Percentiles rank a stretch among this genome's conserved stretches.
These are phyloP conservation scores for Hylia prasina DNA, from an alignment of 2,113 vertebrate genomes.

Conservation along the genomic window DNA sequence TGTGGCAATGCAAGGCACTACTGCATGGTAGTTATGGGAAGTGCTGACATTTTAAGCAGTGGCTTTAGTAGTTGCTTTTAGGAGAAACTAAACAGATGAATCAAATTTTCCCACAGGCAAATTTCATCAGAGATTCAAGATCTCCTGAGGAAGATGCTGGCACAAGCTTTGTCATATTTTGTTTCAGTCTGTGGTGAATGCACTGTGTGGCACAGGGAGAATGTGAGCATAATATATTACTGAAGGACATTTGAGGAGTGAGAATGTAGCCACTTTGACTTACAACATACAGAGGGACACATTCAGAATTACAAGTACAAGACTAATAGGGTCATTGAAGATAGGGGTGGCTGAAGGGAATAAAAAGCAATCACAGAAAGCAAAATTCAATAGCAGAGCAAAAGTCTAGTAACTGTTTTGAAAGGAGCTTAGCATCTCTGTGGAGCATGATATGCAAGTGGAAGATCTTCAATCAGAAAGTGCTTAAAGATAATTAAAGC, in stretches of 20 bases:
- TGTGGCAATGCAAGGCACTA: neutral
- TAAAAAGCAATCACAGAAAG: conserved; percentile 6
- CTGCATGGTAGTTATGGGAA: neutral
- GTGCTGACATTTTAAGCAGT: neutral
- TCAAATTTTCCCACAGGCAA: neutral
- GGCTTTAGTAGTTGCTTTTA: neutral
- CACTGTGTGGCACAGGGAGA: neutral
- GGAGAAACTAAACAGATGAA: neutral
- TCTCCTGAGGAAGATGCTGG: neutral
- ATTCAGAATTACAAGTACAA: conserved; percentile 45
- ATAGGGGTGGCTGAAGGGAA: conserved; percentile 18
- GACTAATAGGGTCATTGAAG: conserved; percentile 15
- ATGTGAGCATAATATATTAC: neutral
- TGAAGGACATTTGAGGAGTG: conserved; percentile 16
- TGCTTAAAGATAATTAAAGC: conserved; percentile 42
- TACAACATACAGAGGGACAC: conserved; percentile 13
- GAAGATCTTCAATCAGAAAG: conserved; percentile 16
- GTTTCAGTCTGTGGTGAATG: neutral
- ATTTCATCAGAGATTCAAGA: conserved; percentile 11
- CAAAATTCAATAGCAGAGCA: conserved; percentile 28
- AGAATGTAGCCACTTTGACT: neutral
- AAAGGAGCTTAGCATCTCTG: conserved; percentile 41
- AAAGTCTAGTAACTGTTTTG: conserved; percentile 9
- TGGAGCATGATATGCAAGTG: neutral
- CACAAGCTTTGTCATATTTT: neutral